These are phyloP conservation scores for Tylochromis polylepis DNA, from an alignment of 2,113 vertebrate genomes.

Conservation along the genomic window DNA sequence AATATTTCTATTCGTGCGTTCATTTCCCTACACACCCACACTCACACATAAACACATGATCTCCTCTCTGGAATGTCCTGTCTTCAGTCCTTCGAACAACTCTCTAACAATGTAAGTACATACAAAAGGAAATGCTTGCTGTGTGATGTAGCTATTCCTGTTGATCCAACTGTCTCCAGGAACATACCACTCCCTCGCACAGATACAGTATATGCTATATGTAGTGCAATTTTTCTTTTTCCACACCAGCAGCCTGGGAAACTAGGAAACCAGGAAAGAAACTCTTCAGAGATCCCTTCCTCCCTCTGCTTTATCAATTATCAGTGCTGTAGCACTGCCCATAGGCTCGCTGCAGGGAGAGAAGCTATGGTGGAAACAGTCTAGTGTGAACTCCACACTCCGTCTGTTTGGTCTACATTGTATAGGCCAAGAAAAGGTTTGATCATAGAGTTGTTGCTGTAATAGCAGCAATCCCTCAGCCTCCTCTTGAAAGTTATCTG, in stretches of 20 bases:
- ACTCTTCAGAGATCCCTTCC: conserved; percentile 45
- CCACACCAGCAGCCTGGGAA: conserved; percentile 16
- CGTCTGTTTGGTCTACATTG: not conserved
- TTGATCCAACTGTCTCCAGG: conserved; percentile 50
- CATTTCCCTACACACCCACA: conserved; percentile 9
- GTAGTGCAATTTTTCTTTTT: not conserved
- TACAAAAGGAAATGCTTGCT: conserved; percentile 52
- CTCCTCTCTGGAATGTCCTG: conserved; percentile 45
- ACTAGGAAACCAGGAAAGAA: conserved; percentile 39
- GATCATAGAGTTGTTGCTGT: not conserved
- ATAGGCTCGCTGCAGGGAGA: not conserved
- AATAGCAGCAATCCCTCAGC: not conserved
- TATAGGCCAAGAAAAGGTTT: not conserved
- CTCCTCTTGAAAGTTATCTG: conserved; percentile 8
- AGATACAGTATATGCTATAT: conserved; percentile 30
- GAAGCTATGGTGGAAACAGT: conserved; percentile 6
- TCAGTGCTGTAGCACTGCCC: not conserved
- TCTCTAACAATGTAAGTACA: conserved; percentile 59
- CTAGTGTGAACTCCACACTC: conserved; percentile 17
- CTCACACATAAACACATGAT: not conserved
- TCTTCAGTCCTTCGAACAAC: conserved; percentile 51
- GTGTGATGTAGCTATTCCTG: conserved; percentile 56
- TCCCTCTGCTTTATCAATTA: conserved; percentile 52
- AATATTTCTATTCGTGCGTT: conserved; percentile 1
- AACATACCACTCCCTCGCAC: conserved; percentile 42